Evolutionary conservation across 2,888 invertebrate species (phyloP), one percentile per base, ranked within the genome.

Genomic region (Leucophenga maculata): DNA sequence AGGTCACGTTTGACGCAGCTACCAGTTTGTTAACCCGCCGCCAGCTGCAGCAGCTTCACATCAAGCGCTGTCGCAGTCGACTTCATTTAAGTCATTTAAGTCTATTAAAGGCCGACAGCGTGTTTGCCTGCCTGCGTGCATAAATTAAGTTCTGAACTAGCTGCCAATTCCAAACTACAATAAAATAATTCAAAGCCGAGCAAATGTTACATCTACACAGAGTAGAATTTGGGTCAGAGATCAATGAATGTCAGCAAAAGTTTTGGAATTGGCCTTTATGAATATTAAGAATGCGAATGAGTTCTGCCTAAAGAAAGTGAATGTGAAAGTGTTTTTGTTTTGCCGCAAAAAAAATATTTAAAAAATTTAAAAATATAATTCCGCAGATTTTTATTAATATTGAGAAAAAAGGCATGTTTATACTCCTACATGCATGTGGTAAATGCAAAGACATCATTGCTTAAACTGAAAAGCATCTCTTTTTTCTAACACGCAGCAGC

Each of bases 141-240:
- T 60, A 60, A 60, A 68, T 48, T 68, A 60, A 55, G 18, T 60
- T 68, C 66, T 66, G 54, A 54, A 54, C 66, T 39, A 54, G 64
- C 22, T 22, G 65, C 26, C 26, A 31, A 57, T 18, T 31, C 26
- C 57, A 54, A 14, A 54, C 18, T 54, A 1, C n/a, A 20, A 20
- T 54, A 16, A 11, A 1, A 54, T 11, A 18, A 54, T 57, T 26
- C 26, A 26, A 4, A 39, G 54, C 14, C n/a, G 16, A 18, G 16
- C 18, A 11, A 54, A 20, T 54, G 54, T 11, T 16, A 18, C 11
- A 14, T 1, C 16, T 18, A 3, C 18, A 11, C n/a, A 3, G 11
- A 54, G 16, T 16, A 26, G 2, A 44, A 74, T 65, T 69, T 73
- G 55, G 74, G 75, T 73, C 69, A 74, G 72, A 75, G 75, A 70